Conservation (phyloP, 2,888 invertebrate genomes). For the Halocaridina rubra region DNA sequence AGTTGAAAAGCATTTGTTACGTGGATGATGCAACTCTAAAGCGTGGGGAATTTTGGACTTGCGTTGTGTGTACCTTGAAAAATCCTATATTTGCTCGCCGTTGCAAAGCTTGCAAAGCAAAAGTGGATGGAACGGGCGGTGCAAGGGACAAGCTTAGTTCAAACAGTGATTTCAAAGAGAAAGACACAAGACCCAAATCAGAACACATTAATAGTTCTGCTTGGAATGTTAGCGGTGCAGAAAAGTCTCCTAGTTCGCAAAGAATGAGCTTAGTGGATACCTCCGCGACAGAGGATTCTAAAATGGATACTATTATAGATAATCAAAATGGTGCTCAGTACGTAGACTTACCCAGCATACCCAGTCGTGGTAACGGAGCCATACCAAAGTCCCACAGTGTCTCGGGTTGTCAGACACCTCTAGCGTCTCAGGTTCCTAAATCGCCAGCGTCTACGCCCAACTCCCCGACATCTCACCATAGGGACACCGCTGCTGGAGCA, state of each 20-base stretch:
- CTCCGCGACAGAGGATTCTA: background rate
- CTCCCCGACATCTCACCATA: slow-evolving; percentile 17
- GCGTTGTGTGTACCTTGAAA: slow-evolving; percentile 80
- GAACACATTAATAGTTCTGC: slow-evolving; percentile 38
- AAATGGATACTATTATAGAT: slow-evolving; percentile 2
- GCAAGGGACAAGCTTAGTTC: slow-evolving; percentile 57
- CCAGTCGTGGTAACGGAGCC: slow-evolving; percentile 44
- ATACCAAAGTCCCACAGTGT: slow-evolving; percentile 50
- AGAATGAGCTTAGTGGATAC: slow-evolving; percentile 47
- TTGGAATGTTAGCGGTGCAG: slow-evolving; percentile 34
- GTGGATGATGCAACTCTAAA: slow-evolving; percentile 61
- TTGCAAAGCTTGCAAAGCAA: slow-evolving; percentile 66
- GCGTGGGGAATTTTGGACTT: slow-evolving; percentile 74
- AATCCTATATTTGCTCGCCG: slow-evolving; percentile 64
- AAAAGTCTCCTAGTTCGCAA: slow-evolving; percentile 45
- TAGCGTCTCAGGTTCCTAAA: slow-evolving; percentile 2
- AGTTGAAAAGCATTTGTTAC: slow-evolving; percentile 60
- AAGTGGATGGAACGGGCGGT: slow-evolving; percentile 62
- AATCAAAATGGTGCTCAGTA: slow-evolving; percentile 53
- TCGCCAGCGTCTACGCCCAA: slow-evolving; percentile 7
- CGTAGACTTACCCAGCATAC: slow-evolving; percentile 2
- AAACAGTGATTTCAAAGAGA: slow-evolving; percentile 28
- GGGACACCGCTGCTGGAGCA: slow-evolving; percentile 26
- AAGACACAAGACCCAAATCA: slow-evolving; percentile 44
- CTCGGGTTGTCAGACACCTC: slow-evolving; percentile 60